phyloP scores from a whole-genome alignment of 2,797 vertebrate genomes.

The Perodicticus potto region DNA sequence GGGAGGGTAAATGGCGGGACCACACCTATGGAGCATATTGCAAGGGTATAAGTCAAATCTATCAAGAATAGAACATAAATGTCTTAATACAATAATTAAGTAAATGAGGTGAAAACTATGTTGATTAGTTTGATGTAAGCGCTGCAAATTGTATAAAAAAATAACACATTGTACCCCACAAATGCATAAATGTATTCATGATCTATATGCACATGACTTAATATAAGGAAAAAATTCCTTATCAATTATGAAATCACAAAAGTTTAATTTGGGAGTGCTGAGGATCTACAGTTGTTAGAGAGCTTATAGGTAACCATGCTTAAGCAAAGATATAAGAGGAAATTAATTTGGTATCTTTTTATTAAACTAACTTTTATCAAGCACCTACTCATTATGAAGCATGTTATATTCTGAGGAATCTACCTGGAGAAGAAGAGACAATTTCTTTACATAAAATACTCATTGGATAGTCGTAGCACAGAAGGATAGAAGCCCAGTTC shows the following conservation, averaged over 20 bases:
- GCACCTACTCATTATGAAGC: neutral
- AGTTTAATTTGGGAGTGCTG: constrained; percentile 11
- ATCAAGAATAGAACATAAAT: no score
- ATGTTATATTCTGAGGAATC: neutral
- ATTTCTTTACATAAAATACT: neutral
- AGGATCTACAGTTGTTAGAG: neutral
- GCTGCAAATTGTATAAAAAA: no score
- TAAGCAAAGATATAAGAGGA: neutral
- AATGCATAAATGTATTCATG: no score
- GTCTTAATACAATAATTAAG: no score
- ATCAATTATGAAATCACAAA: neutral
- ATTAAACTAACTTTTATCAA: neutral
- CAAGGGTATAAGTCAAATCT: no score
- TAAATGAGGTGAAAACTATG: no score
- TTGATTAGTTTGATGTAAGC: no score
- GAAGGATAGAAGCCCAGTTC: neutral
- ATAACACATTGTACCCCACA: no score
- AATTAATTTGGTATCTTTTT: neutral
- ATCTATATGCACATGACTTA: no score
- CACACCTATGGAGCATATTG: no score
- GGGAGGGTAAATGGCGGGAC: no score
- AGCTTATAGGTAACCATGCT: neutral
- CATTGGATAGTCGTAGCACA: neutral
- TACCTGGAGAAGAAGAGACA: neutral
- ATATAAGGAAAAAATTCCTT: neutral